These are phyloP conservation scores for Oxystoma pomonae DNA, from an alignment of 2,888 invertebrate species.

Conservation along the genomic window DNA sequence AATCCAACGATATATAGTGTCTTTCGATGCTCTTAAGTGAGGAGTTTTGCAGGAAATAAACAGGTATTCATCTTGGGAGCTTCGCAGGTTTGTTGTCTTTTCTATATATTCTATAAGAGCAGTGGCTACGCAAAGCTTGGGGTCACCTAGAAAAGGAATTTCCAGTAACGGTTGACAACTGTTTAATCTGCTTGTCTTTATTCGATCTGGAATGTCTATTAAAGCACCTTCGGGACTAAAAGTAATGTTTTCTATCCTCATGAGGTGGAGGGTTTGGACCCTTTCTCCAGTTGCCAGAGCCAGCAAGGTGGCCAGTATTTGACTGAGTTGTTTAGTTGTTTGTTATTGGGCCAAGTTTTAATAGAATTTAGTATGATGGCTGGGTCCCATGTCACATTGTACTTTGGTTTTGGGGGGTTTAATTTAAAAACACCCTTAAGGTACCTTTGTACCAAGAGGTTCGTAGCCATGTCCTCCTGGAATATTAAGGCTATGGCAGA, in stretches of 20 bases:
- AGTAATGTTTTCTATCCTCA: slow-evolving; percentile 6
- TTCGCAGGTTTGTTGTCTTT: neutral
- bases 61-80: neutral
- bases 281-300: slow-evolving; percentile 10
- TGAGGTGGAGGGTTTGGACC: slow-evolving; percentile 7
- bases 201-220: slow-evolving; percentile 5
- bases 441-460: too few species aligned
- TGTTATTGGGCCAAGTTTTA: too few species aligned
- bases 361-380: too few species aligned
- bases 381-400: too few species aligned
- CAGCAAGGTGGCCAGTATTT: slow-evolving; percentile 5
- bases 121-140: neutral
- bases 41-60: slow-evolving; percentile 2
- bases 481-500: too few species aligned
- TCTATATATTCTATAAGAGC: neutral
- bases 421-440: too few species aligned
- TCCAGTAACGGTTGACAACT: neutral
- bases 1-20: slow-evolving; percentile 4
- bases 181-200: slow-evolving; percentile 6
- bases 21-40: neutral
- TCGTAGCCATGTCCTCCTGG: too few species aligned
- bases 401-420: too few species aligned
- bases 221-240: neutral
- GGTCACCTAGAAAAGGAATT: neutral
- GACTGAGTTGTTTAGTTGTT: neutral